Evolutionary conservation across 2,113 vertebrate species (phyloP), one percentile per base, ranked within the genome.

Genomic region (Crotophaga sulcirostris): DNA sequence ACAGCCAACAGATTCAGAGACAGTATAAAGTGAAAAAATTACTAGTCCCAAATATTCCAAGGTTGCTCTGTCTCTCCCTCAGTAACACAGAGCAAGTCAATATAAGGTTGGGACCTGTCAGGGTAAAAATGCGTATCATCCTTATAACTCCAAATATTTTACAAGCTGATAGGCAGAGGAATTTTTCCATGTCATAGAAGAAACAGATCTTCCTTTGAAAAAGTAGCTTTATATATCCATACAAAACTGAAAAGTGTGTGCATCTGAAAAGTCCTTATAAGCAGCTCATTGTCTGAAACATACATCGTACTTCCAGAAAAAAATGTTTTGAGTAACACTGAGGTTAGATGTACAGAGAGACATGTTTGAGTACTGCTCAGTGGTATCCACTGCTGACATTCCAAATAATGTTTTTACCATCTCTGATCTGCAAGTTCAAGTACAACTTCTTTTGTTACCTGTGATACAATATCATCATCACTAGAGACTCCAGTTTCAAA

Each of bases 191-290:
- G 16, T 31, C 82, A 24, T 47, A 84, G 29, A 8, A 29, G n/a
- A 44, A 66, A 38, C 44, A 2, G 11, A 33, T 47, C 3, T 23
- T 69, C n/a, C 40, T 58, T 28, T 84, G 42, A 77, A 49, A 47
- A 74, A n/a, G 7, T 36, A 69, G 34, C 0, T 0, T 49, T 21
- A 73, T 18, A 45, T 31, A 73, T 1, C 7, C 33, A 9, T 29
- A 52, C 7, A 80, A 70, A 92, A 89, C 58, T 33, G 8, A 60
- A 83, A 79, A 42, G 9, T 18, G 28, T 44, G 7, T 49, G 14
- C 16, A n/a, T 58, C 11, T 29, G n/a, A 79, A 63, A 45, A 78
- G n/a, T 68, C n/a, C 47, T 42, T 81, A 0, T 13, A 69, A 56
- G 16, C 23, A 58, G 19, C 13, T 86, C 42, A 80, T 49, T 86